These are phyloP conservation scores for Ladona fulva DNA, from an alignment of 1,140 invertebrate genomes.

Conservation along the genomic window DNA sequence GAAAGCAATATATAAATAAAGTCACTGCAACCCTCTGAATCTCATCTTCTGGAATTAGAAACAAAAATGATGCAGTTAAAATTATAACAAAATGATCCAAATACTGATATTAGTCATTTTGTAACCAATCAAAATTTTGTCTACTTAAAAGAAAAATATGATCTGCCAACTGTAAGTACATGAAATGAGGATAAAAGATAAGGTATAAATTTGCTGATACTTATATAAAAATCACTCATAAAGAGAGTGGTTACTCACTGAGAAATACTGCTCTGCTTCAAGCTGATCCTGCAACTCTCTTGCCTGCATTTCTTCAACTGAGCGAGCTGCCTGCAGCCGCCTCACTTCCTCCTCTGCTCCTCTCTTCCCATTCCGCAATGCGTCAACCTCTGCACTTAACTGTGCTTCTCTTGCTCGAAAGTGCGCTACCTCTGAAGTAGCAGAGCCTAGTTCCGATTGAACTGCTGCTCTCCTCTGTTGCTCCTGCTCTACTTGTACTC, in stretches of 20 bases:
- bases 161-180: too few relatives aligned
- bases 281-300: slow-evolving; percentile 90
- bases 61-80: too few relatives aligned
- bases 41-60: too few relatives aligned
- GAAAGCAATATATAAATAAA: too few relatives aligned
- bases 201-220: too few relatives aligned
- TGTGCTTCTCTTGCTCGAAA: slow-evolving; percentile 67
- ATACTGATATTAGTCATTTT: too few relatives aligned
- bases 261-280: slow-evolving; percentile 88
- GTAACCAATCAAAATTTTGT: too few relatives aligned
- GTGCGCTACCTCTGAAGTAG: slow-evolving; percentile 60
- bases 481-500: slow-evolving; percentile 83
- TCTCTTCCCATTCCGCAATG: slow-evolving; percentile 59
- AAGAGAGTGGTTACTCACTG: slow-evolving; percentile 37
- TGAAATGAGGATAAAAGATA: too few relatives aligned
- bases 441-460: slow-evolving; percentile 60
- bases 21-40: too few relatives aligned
- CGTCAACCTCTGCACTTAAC: slow-evolving; percentile 56
- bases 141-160: too few relatives aligned
- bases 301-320: slow-evolving; percentile 68
- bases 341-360: slow-evolving; percentile 70
- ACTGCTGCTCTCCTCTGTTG: slow-evolving; percentile 64
- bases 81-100: too few relatives aligned
- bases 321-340: slow-evolving; percentile 62
- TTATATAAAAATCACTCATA: neutral